phyloP scores from a whole-genome alignment of 2,888 invertebrate genomes.

The Macropis europaea region DNA sequence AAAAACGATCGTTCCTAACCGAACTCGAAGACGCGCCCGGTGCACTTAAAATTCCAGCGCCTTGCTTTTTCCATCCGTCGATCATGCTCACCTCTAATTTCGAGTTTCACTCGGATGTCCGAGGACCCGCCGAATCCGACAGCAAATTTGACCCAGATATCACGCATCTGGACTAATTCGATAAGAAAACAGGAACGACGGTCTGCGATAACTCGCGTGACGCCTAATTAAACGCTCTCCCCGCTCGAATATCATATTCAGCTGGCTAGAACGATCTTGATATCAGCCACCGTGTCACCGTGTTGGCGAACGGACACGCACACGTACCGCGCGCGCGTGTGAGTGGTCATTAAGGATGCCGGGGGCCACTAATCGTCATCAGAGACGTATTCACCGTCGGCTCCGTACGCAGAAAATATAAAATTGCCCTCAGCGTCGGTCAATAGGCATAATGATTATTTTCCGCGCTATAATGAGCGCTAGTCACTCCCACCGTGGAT shows the following conservation, averaged over 20 bases:
- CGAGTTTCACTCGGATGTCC: neutral
- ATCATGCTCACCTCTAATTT: conserved; percentile 3
- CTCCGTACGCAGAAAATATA: conserved; percentile 67
- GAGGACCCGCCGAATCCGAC: no score
- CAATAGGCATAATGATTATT: conserved; percentile 76
- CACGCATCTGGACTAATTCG: neutral
- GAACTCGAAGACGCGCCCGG: neutral
- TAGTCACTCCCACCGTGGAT: conserved; percentile 46
- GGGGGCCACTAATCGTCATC: conserved; percentile 75
- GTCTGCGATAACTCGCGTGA: conserved; percentile 53
- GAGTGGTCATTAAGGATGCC: conserved; percentile 68
- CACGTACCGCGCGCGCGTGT: conserved; percentile 25
- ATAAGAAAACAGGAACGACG: conserved; percentile 1
- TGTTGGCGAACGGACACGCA: conserved; percentile 22
- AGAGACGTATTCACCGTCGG: conserved; percentile 72
- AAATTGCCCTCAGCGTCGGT: conserved; percentile 68
- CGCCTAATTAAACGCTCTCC: conserved; percentile 61
- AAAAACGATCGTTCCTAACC: conserved; percentile 14
- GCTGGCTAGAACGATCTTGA: conserved; percentile 59
- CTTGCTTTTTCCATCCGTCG: conserved; percentile 7
- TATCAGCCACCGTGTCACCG: conserved; percentile 47
- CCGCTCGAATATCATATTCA: conserved; percentile 54
- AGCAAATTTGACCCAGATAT: no score
- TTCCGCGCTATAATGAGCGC: conserved; percentile 72
- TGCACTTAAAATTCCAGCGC: conserved; percentile 1